Percentiles rank a stretch among this genome's conserved stretches.
Conservation (phyloP, 2,888 invertebrate species). For the Anaspis maculata region DNA sequence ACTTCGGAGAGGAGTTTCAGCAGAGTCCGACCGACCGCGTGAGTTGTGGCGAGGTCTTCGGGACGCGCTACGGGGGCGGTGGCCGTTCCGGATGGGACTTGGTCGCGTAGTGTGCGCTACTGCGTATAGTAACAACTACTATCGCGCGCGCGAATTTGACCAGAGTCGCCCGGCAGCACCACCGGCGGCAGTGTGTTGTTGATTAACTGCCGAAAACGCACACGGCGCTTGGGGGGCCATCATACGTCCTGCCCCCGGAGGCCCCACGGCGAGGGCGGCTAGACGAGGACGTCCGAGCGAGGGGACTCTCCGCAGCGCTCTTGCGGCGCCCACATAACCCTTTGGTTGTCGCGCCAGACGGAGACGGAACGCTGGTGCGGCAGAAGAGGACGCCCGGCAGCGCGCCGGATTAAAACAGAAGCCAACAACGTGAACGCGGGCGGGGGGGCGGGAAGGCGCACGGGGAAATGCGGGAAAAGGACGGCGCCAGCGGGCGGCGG, state of each 20-base stretch:
- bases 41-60: no score
- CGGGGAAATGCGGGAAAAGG: conserved; percentile 39
- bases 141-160: conserved; percentile 48
- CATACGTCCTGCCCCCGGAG: conserved; percentile 4
- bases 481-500: conserved; percentile 43
- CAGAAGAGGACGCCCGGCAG: conserved; percentile 15
- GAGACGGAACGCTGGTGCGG: conserved; percentile 12
- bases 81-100: no score
- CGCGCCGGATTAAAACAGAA: conserved; percentile 43
- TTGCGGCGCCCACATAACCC: conserved; percentile 45
- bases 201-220: conserved; percentile 32
- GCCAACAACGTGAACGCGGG: no score
- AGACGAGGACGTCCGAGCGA: conserved; percentile 24
- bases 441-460: no score
- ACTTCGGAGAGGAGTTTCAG: neutral
- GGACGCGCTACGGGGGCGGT: no score
- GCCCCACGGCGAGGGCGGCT: conserved; percentile 16
- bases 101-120: no score
- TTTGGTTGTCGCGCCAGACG: conserved; percentile 43
- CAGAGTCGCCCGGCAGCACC: no score
- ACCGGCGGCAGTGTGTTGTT: conserved; percentile 45
- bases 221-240: conserved; percentile 14
- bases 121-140: no score
- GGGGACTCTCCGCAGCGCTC: conserved; percentile 37
- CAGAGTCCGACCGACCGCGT: no score